phyloP scores from a whole-genome alignment of 2,797 vertebrate genomes.

The Falco rusticolus region DNA sequence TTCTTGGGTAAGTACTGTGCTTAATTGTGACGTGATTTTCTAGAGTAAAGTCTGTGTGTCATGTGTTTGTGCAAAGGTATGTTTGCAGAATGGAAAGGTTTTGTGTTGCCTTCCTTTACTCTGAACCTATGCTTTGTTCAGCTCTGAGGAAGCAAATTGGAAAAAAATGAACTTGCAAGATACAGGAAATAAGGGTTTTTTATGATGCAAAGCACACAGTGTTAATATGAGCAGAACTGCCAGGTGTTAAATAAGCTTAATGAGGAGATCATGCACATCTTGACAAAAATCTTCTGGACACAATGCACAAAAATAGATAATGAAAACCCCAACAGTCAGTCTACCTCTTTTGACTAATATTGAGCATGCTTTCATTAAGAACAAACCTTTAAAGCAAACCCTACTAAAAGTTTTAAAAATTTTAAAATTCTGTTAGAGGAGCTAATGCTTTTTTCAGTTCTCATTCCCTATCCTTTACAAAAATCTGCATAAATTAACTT shows the following conservation, averaged over 20 bases:
- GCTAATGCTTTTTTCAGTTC: not conserved
- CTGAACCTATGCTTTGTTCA: not conserved
- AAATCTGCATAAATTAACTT: not conserved
- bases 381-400: not conserved
- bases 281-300: not conserved
- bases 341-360: not conserved
- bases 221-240: not conserved
- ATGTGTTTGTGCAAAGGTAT: not conserved
- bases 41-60: not conserved
- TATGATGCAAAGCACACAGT: not conserved
- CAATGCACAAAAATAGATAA: not conserved
- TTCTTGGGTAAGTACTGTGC: not conserved
- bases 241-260: not conserved
- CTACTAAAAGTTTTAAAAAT: not conserved
- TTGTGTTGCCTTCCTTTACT: not conserved
- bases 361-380: not conserved
- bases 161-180: not conserved
- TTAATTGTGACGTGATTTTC: not conserved
- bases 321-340: not conserved
- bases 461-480: not conserved
- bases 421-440: not conserved
- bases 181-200: not conserved
- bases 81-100: not conserved
- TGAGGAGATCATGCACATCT: not conserved
- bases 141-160: not conserved